These are phyloP conservation scores for Catharus ustulatus DNA, from an alignment of 2,797 vertebrate genomes.

Conservation along the genomic window DNA sequence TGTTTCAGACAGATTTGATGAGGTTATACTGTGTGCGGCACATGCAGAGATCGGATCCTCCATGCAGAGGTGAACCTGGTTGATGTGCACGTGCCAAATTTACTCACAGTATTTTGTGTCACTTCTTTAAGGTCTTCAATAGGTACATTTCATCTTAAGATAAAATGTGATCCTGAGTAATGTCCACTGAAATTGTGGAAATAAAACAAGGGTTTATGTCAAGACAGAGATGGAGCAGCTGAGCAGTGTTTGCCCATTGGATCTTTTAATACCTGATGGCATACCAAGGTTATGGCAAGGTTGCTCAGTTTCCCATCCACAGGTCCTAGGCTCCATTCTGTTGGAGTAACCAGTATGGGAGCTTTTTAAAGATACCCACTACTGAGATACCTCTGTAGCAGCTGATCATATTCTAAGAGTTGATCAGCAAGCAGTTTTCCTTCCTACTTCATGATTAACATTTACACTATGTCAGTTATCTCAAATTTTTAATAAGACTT, in stretches of 20 bases:
- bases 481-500: not conserved
- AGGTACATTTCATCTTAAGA: not conserved
- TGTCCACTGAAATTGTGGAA: not conserved
- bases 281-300: not conserved
- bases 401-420: not conserved
- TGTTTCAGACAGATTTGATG: not conserved
- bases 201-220: not conserved
- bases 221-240: not conserved
- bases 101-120: not conserved
- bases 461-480: not conserved
- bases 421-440: not conserved
- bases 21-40: not conserved
- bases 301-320: not conserved
- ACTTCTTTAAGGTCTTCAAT: not conserved
- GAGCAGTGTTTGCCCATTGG: rapidly evolving
- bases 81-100: not conserved
- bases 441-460: not conserved
- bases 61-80: not conserved
- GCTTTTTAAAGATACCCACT: not conserved
- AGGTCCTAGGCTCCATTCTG: not conserved
- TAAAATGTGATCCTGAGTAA: not conserved
- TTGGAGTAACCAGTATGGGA: not conserved
- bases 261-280: not conserved
- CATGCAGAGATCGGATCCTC: not conserved
- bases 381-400: not conserved